These are phyloP conservation scores for Notolepis coatsorum DNA, from an alignment of 2,797 vertebrate genomes.

Conservation along the genomic window DNA sequence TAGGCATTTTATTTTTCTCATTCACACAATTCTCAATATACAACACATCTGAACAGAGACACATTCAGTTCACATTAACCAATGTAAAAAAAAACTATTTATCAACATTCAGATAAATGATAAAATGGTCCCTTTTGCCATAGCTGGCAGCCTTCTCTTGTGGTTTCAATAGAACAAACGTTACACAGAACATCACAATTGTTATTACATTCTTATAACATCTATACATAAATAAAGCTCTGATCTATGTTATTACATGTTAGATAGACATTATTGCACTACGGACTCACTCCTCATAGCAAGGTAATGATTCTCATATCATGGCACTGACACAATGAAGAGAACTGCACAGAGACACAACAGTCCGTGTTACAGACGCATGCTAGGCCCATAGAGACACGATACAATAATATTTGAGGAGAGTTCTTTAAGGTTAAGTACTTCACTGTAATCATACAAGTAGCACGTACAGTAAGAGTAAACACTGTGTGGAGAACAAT, in stretches of 20 bases:
- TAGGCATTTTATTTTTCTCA: constrained; percentile 56
- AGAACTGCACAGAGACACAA: constrained; percentile 50
- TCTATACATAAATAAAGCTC: constrained; percentile 56
- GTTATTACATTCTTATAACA: constrained; percentile 23
- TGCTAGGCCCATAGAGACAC: constrained; percentile 44
- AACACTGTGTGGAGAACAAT: background rate
- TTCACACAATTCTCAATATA: constrained; percentile 49
- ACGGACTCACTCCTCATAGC: constrained; percentile 32
- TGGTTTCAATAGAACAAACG: constrained; percentile 6
- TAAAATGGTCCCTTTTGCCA: constrained; percentile 32
- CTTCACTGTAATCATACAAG: constrained; percentile 1
- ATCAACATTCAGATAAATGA: constrained; percentile 22
- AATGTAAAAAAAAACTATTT: constrained; percentile 14
- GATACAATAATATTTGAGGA: constrained; percentile 6
- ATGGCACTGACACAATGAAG: constrained; percentile 49
- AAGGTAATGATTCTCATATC: constrained; percentile 30
- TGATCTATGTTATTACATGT: constrained; percentile 43
- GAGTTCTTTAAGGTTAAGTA: constrained; percentile 28
- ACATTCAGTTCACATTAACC: constrained; percentile 54
- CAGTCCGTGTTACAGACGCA: constrained; percentile 43
- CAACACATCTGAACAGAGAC: constrained; percentile 46
- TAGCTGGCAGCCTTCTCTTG: background rate
- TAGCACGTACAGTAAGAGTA: constrained; percentile 1
- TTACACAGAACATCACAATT: constrained; percentile 27
- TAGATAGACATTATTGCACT: constrained; percentile 59